Evolutionary conservation across 1,140 invertebrate genomes (phyloP), one percentile per base, ranked within the genome.

Genomic region (Akabosia matsudoensis): DNA sequence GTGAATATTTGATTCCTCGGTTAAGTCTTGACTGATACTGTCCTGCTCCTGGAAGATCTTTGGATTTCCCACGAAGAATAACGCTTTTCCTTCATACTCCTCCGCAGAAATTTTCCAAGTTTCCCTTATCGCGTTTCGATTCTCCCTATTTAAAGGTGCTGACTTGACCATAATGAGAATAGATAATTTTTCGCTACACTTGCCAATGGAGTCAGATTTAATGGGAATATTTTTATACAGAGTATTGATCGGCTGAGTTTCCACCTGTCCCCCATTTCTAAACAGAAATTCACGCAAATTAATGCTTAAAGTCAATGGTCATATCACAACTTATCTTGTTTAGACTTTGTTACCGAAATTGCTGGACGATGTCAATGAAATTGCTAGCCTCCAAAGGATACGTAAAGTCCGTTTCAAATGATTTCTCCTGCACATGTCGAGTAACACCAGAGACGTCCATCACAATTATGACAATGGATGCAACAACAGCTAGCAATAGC

Each of bases 101-200:
- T 90, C 91, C 34, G 88, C 88, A 82, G 94, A 91, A 85, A 89
- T 91, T 10, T 93, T 95, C 91, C 93, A 97, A 0, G 93, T 91
- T 37, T 90, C 88, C 74, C 95, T 85, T 79, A 97, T 96, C 0
- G 88, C 91, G 18, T 85, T 81, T 76, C 95, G 86, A 74, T 88
- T 86, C 0, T 90, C 85, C 81, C 91, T 90, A 86, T 97, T 85
- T 0, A 87, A 79, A 75, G 91, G 83, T 1, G 92, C 90, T 18
- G 94, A 96, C 85, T 97, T 97, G 0, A 97, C 88, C 22, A 96
- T 82, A 61, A 92, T 89, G 28, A 95, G 82, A 78, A 90, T 83
- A 31, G 33, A 73, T 28, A 33, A n/a, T 82, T 76, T 10, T 67
- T 30, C 30, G 22, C 7, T 33, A 45, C 80, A 81, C 0, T 76